A percentile compares a stretch with the other conserved stretches of the same genome.
Conservation (phyloP, 2,888 invertebrate species). For the Plagodis pulveraria region DNA sequence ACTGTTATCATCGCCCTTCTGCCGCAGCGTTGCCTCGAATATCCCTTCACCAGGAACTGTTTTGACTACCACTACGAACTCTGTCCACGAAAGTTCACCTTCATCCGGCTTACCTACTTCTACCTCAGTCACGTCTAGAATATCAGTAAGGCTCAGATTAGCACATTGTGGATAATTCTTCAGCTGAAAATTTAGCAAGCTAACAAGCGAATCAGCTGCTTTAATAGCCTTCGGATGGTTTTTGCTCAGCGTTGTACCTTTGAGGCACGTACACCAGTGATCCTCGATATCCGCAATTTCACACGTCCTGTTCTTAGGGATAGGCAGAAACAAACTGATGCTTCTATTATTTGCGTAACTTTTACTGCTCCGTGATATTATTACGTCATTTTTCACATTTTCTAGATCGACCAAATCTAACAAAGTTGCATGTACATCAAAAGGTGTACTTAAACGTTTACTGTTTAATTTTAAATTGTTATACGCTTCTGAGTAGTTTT, state of each 20-base stretch:
- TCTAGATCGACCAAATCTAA: slow-evolving; percentile 86
- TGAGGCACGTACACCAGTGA: slow-evolving; percentile 96
- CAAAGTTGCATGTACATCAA: slow-evolving; percentile 93
- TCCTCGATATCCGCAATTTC: slow-evolving; percentile 90
- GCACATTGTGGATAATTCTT: slow-evolving; percentile 87
- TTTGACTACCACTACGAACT: slow-evolving; percentile 86
- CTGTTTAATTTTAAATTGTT: slow-evolving; percentile 88
- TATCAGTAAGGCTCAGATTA: slow-evolving; percentile 84
- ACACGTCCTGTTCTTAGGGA: slow-evolving; percentile 91
- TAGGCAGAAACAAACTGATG: slow-evolving; percentile 90
- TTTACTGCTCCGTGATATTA: slow-evolving; percentile 59
- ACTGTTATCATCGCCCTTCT: slow-evolving; percentile 34
- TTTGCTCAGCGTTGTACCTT: slow-evolving; percentile 82
- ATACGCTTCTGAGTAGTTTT: slow-evolving; percentile 85
- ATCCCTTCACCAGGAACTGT: slow-evolving; percentile 88
- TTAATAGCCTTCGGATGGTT: slow-evolving; percentile 81
- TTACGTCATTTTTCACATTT: slow-evolving; percentile 65
- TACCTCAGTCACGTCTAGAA: slow-evolving; percentile 88
- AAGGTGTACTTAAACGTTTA: slow-evolving; percentile 90
- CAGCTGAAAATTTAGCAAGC: slow-evolving; percentile 87
- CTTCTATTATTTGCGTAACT: slow-evolving; percentile 78
- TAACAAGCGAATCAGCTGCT: slow-evolving; percentile 86
- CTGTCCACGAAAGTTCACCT: slow-evolving; percentile 74
- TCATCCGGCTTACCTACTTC: slow-evolving; percentile 63
- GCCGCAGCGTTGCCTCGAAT: slow-evolving; percentile 91